These are phyloP conservation scores for Parthenolecanium corni DNA, from an alignment of 2,888 invertebrate genomes.

Conservation along the genomic window DNA sequence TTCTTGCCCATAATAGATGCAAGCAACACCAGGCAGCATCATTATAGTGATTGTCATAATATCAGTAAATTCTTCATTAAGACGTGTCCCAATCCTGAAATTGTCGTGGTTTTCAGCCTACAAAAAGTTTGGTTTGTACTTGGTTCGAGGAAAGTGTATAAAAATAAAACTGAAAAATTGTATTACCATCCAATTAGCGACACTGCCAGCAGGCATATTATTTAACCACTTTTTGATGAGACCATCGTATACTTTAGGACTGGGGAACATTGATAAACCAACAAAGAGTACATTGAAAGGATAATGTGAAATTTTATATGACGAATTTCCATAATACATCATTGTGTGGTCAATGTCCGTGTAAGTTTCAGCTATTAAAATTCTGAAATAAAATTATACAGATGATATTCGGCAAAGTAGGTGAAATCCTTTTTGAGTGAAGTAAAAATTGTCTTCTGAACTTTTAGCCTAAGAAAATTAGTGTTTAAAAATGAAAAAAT, in stretches of 20 bases:
- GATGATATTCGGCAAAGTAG: too few relatives aligned
- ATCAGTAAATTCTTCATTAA: conserved; percentile 39
- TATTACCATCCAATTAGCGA: not conserved
- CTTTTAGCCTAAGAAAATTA: too few relatives aligned
- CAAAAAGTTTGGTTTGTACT: too few relatives aligned
- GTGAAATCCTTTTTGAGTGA: too few relatives aligned
- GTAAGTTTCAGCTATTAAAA: not conserved
- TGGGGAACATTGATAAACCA: not conserved
- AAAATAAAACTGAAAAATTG: too few relatives aligned
- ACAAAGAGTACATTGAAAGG: not conserved
- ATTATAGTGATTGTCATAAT: conserved; percentile 42
- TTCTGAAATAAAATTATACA: too few relatives aligned
- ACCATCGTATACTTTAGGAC: not conserved
- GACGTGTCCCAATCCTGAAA: conserved; percentile 35
- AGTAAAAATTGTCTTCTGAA: too few relatives aligned
- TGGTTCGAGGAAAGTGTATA: too few relatives aligned
- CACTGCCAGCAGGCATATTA: not conserved
- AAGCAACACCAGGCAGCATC: conserved; percentile 77
- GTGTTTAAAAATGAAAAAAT: too few relatives aligned
- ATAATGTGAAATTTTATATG: not conserved
- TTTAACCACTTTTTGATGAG: not conserved
- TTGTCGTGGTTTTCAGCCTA: conserved; percentile 36
- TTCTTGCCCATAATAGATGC: conserved; percentile 76
- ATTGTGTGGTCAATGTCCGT: not conserved
- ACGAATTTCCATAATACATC: not conserved